phyloP scores from a whole-genome alignment of 1,140 invertebrate species.

The Riptortus pedestris region DNA sequence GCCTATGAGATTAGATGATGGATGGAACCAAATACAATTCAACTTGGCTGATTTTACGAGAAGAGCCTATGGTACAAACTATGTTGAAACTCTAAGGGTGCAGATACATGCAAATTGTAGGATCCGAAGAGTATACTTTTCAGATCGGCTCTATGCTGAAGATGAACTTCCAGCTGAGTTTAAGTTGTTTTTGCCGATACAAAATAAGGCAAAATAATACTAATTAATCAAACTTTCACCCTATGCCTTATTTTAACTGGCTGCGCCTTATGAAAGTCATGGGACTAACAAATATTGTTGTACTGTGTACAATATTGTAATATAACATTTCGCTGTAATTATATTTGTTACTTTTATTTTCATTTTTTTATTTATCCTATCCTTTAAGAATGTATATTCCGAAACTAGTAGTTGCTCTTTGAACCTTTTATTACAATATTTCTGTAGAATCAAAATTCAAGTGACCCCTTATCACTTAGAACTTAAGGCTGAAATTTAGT shows the following conservation, averaged over 20 bases:
- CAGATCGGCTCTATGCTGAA: conserved; percentile 95
- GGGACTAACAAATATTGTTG: too few relatives aligned
- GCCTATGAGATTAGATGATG: conserved; percentile 96
- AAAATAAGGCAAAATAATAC: conserved; percentile 58
- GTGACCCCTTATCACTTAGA: too few relatives aligned
- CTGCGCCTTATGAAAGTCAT: too few relatives aligned
- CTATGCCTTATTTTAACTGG: too few relatives aligned
- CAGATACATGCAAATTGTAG: conserved; percentile 99
- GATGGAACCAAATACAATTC: conserved; percentile 99
- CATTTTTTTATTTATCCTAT: too few relatives aligned
- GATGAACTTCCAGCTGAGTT: conserved; percentile 99
- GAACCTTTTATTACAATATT: too few relatives aligned
- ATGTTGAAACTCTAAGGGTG: conserved; percentile 94
- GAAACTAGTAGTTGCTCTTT: too few relatives aligned
- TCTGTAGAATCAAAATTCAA: too few relatives aligned
- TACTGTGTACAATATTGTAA: neutral
- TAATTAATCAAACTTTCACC: too few relatives aligned
- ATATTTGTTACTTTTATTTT: neutral
- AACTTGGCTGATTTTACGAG: conserved; percentile 97
- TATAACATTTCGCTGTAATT: neutral
- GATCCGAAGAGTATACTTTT: conserved; percentile 96
- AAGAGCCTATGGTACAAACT: conserved; percentile 97
- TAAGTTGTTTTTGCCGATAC: conserved; percentile 90
- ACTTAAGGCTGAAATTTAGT: too few relatives aligned
- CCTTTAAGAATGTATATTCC: too few relatives aligned